Conservation (phyloP, 2,888 invertebrate species). For the Chirona hameri region DNA sequence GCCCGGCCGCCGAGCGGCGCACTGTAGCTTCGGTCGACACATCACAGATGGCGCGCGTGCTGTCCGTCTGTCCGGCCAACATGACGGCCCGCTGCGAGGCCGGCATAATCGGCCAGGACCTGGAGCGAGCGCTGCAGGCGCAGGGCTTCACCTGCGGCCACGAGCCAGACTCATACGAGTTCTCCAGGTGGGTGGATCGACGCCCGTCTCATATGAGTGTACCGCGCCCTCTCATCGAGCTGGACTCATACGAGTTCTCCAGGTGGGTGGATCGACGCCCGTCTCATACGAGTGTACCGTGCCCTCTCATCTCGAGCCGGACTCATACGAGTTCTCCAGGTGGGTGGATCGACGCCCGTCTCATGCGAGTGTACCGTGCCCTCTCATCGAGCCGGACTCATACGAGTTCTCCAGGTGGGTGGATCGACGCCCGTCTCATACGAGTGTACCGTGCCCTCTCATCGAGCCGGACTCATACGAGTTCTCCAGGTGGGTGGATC, state of each 20-base stretch:
- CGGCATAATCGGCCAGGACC: slow-evolving; percentile 90
- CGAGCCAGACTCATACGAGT: slow-evolving; percentile 98
- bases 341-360: no score
- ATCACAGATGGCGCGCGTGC: slow-evolving; percentile 70
- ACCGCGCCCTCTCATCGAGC: background rate
- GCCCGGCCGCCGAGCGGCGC: slow-evolving; percentile 70
- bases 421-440: no score
- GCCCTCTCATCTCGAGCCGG: no score
- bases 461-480: slow-evolving; percentile 98
- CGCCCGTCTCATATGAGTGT: no score
- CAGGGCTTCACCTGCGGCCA: slow-evolving; percentile 87
- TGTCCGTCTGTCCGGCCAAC: slow-evolving; percentile 50
- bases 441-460: no score
- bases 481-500: slow-evolving; percentile 66
- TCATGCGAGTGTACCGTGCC: background rate
- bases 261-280: no score
- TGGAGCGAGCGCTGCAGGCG: slow-evolving; percentile 75
- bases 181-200: slow-evolving; percentile 62
- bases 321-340: slow-evolving; percentile 94
- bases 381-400: background rate
- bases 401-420: no score
- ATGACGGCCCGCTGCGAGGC: slow-evolving; percentile 77
- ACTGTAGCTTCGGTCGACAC: slow-evolving; percentile 89
- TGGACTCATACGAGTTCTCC: no score
- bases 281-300: no score